Conservation (phyloP, 2,888 invertebrate species). For the Heliconius aoede region DNA sequence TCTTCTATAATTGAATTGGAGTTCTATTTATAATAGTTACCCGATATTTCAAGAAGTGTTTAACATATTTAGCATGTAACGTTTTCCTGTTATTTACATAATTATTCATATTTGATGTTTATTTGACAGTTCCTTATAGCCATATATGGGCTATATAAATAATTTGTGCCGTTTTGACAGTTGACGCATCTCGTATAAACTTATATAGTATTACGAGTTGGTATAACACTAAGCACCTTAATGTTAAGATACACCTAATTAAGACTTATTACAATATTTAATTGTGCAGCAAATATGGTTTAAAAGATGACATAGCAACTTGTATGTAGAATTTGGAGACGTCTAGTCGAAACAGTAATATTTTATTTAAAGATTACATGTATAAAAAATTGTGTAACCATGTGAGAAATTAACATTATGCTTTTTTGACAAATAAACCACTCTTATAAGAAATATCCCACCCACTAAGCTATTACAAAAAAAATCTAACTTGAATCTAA, state of each 20-base stretch:
- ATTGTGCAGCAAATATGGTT: too few species aligned
- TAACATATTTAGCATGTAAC: background rate
- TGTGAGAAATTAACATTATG: background rate
- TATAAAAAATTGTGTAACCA: background rate
- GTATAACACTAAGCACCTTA: background rate
- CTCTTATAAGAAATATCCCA: background rate
- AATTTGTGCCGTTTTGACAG: too few species aligned
- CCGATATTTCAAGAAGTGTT: background rate
- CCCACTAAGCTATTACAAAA: too few species aligned
- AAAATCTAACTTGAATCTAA: background rate
- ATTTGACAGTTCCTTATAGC: background rate
- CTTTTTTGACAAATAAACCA: background rate
- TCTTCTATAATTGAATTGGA: background rate
- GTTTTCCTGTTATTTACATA: conserved; percentile 5
- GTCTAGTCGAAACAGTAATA: background rate
- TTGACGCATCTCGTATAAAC: too few species aligned
- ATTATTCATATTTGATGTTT: background rate
- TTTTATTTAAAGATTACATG: background rate
- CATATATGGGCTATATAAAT: background rate
- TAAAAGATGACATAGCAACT: background rate
- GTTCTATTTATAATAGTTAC: background rate
- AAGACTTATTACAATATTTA: too few species aligned
- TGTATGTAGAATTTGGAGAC: too few species aligned
- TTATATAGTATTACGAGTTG: too few species aligned
- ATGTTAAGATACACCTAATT: background rate